phyloP scores from a whole-genome alignment of 2,797 vertebrate genomes.

The Xenentodon cancila region DNA sequence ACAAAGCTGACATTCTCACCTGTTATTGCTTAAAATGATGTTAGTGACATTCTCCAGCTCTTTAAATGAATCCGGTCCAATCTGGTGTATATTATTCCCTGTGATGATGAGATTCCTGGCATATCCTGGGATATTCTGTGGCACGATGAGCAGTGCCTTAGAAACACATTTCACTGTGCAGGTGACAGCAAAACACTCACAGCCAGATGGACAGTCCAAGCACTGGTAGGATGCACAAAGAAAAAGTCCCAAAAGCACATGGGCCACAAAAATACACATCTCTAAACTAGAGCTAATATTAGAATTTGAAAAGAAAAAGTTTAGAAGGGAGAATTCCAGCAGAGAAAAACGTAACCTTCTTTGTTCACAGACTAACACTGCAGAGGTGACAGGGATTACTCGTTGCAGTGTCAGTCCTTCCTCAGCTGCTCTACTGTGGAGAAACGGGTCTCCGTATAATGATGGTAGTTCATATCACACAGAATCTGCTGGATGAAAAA shows the following conservation, averaged over 20 bases:
- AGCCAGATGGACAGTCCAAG: constrained; percentile 74
- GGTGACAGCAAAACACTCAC: constrained; percentile 78
- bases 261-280: constrained; percentile 60
- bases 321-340: neutral
- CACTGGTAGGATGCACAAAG: constrained; percentile 57
- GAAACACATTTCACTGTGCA: constrained; percentile 80
- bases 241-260: constrained; percentile 63
- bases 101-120: constrained; percentile 76
- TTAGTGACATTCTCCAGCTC: constrained; percentile 79
- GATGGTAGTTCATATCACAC: constrained; percentile 66
- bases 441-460: constrained; percentile 65
- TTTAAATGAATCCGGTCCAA: constrained; percentile 74
- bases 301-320: neutral
- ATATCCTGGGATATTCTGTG: constrained; percentile 73
- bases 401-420: constrained; percentile 29
- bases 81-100: constrained; percentile 73
- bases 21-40: constrained; percentile 82
- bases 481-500: constrained; percentile 61
- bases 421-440: constrained; percentile 58
- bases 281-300: constrained; percentile 19
- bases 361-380: constrained; percentile 23
- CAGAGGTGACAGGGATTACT: constrained; percentile 26
- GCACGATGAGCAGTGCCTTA: constrained; percentile 70
- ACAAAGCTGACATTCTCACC: constrained; percentile 70
- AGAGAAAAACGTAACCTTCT: constrained; percentile 14